These are phyloP conservation scores for Eulacestoma nigropectus DNA, from an alignment of 2,113 vertebrate genomes.

Conservation along the genomic window DNA sequence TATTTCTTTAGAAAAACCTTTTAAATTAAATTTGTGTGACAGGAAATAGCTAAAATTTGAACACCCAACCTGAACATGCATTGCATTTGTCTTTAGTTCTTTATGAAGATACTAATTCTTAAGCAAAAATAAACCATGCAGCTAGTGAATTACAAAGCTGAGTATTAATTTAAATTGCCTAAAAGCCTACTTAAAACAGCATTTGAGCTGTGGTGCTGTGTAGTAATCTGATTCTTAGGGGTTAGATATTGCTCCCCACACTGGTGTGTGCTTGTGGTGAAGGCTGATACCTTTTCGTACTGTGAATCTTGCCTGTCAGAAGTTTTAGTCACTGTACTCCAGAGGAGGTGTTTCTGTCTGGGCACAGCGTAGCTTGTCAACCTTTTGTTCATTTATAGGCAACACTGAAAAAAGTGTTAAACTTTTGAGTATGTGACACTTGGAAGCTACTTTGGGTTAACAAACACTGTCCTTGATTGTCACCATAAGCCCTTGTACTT, in stretches of 20 bases:
- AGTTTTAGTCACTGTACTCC: neutral
- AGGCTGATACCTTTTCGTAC: accelerated
- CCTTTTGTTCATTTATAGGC: neutral
- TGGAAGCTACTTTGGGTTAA: neutral
- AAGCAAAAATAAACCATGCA: neutral
- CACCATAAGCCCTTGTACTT: neutral
- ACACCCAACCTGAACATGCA: neutral
- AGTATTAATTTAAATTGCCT: neutral
- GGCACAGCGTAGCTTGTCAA: neutral
- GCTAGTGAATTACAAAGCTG: neutral
- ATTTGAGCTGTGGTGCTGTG: neutral
- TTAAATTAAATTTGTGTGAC: neutral
- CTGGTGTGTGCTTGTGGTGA: neutral
- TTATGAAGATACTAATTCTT: neutral
- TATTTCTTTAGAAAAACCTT: neutral
- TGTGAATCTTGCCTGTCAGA: neutral
- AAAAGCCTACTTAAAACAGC: neutral
- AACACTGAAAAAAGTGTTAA: neutral
- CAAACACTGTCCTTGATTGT: neutral
- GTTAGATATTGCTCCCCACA: neutral
- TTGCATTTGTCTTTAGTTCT: neutral
- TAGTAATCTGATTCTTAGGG: neutral
- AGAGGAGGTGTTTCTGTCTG: neutral
- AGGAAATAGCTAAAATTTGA: neutral
- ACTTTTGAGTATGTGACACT: neutral